Percentiles rank a stretch among this genome's conserved stretches.
phyloP scores from a whole-genome alignment of 2,797 vertebrate genomes.

The Dendrocincla tyrannina region DNA sequence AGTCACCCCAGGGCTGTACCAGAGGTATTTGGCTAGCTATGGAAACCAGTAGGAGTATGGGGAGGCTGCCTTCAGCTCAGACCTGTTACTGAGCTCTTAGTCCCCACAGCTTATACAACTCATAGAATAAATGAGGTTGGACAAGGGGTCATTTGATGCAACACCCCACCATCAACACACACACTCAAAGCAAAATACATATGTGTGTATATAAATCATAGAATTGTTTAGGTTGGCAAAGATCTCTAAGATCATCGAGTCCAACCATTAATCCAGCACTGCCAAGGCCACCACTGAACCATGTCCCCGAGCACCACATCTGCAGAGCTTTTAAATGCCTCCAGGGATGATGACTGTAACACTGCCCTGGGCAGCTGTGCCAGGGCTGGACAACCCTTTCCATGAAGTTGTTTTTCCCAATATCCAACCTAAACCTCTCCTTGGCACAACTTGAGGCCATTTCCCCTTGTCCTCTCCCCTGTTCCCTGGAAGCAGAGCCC shows the following conservation, averaged over 20 bases:
- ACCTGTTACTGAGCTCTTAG: neutral
- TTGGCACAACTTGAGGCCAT: neutral
- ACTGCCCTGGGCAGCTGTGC: neutral
- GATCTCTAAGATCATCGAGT: neutral
- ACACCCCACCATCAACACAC: neutral
- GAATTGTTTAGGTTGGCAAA: neutral
- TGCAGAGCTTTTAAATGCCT: neutral
- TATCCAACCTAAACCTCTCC: neutral
- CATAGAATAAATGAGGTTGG: neutral
- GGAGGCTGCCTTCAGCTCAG: neutral
- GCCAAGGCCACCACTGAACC: neutral
- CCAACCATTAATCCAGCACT: neutral
- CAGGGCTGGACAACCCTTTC: neutral
- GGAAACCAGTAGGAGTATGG: fast-evolving
- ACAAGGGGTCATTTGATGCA: neutral
- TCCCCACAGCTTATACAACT: neutral
- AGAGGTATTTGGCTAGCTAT: neutral
- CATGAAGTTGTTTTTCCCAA: neutral
- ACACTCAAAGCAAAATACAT: neutral
- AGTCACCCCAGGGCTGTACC: neutral
- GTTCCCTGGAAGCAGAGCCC: neutral
- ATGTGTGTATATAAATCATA: neutral
- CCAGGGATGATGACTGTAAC: neutral
- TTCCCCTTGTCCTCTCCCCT: neutral
- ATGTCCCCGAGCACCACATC: neutral